Conservation (phyloP, 2,888 invertebrate species). For the Exephanes ischioxanthus region DNA sequence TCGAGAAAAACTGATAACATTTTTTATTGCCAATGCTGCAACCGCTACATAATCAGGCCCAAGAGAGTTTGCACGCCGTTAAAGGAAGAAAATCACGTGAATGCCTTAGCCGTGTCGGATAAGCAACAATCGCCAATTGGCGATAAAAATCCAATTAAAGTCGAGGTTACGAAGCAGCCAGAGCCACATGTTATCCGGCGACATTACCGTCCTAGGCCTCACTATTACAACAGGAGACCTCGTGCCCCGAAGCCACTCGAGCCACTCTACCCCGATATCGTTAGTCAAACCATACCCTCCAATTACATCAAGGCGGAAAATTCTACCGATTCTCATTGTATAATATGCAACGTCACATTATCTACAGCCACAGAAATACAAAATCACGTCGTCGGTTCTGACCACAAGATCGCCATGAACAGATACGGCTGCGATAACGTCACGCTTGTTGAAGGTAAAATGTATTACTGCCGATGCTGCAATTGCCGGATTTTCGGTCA, state of each 20-base stretch:
- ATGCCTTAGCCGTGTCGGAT: neutral
- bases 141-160: neutral
- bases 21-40: slow-evolving; percentile 38
- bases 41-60: slow-evolving; percentile 9
- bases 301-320: neutral
- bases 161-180: neutral
- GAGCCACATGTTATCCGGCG: neutral
- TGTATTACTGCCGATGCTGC: slow-evolving; percentile 45
- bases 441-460: neutral
- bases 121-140: neutral
- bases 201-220: neutral
- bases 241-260: neutral
- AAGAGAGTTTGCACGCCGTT: slow-evolving; percentile 5
- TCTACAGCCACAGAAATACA: neutral
- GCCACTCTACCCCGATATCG: slow-evolving; percentile 6
- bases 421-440: slow-evolving; percentile 22
- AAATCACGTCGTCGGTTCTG: neutral
- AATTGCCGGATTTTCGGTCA: neutral
- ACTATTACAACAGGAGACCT: neutral
- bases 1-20: neutral
- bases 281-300: neutral
- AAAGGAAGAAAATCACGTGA: neutral
- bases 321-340: neutral
- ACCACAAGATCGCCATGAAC: neutral
- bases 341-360: neutral